Conservation (phyloP, 1,140 invertebrate species). For the fruit fly (Drosophila melanogaster) region DNA sequence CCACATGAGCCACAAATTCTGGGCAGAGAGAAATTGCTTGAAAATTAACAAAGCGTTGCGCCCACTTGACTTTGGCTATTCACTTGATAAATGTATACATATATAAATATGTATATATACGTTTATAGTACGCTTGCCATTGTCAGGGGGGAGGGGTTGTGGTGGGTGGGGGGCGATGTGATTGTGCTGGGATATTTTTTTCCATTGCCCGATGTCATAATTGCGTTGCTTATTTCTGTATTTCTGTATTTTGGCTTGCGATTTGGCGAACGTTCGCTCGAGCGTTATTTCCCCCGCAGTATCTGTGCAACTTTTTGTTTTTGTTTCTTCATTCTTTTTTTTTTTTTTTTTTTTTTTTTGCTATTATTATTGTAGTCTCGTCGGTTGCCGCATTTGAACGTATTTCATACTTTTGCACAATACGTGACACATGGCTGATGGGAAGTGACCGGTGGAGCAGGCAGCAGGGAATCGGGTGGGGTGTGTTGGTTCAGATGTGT, state of each 20-base stretch:
- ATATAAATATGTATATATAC: neutral
- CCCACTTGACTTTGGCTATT: slow-evolving; percentile 34
- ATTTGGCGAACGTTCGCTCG: slow-evolving; percentile 36
- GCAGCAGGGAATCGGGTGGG: neutral
- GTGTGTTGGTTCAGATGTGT: neutral
- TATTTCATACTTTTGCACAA: slow-evolving; percentile 51
- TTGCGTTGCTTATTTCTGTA: slow-evolving; percentile 59
- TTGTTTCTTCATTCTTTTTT: neutral
- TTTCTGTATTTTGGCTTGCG: slow-evolving; percentile 39
- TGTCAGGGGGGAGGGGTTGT: no score
- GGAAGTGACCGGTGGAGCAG: slow-evolving; percentile 31
- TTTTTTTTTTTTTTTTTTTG: slow-evolving; percentile 37
- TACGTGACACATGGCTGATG: slow-evolving; percentile 63
- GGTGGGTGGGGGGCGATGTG: slow-evolving; percentile 1
- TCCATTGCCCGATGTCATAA: slow-evolving; percentile 58
- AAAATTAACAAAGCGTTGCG: slow-evolving; percentile 32
- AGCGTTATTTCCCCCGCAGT: slow-evolving; percentile 14
- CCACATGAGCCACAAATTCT: slow-evolving; percentile 5
- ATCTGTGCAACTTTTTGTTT: slow-evolving; percentile 40
- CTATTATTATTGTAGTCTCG: slow-evolving; percentile 55
- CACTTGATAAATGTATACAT: slow-evolving; percentile 30
- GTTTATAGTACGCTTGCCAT: neutral
- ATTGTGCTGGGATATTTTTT: slow-evolving; percentile 19
- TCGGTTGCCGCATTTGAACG: slow-evolving; percentile 33
- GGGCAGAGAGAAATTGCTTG: slow-evolving; percentile 53